Conservation (phyloP, 64 coral and sea anemone genomes). For the Anthopleura sola region DNA sequence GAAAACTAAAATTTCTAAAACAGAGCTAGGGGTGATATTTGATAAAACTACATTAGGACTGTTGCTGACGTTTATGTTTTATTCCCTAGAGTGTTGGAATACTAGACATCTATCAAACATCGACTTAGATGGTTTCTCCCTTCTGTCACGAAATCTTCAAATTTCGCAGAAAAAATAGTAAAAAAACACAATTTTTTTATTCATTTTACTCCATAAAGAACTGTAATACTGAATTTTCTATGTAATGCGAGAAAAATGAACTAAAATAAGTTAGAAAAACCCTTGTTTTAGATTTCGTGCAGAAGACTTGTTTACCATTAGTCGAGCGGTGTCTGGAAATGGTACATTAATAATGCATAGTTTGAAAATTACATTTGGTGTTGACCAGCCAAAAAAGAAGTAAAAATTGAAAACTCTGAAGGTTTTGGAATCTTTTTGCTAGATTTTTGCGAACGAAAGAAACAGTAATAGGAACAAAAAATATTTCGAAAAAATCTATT, state of each 20-base stretch:
- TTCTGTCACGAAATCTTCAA: background rate
- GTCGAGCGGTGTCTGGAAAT: background rate
- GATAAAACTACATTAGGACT: no score
- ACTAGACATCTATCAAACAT: no score
- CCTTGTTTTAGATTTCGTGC: slow-evolving; percentile 3
- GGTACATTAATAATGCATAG: slow-evolving; percentile 1
- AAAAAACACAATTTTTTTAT: background rate
- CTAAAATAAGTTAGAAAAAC: no score
- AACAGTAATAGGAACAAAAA: no score
- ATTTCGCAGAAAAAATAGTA: background rate
- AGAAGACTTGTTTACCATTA: background rate
- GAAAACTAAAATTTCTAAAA: no score
- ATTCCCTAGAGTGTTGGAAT: background rate
- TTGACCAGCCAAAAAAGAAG: background rate
- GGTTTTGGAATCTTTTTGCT: background rate
- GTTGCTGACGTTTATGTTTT: no score
- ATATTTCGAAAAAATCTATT: no score
- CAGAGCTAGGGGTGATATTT: no score
- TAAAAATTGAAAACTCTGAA: background rate
- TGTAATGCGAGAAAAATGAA: background rate
- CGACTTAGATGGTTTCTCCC: no score
- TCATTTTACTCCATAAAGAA: background rate
- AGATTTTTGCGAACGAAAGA: no score
- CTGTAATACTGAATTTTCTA: background rate
- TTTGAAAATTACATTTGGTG: background rate